phyloP scores from a whole-genome alignment of 2,797 vertebrate genomes.

The Arctocebus calabarensis region DNA sequence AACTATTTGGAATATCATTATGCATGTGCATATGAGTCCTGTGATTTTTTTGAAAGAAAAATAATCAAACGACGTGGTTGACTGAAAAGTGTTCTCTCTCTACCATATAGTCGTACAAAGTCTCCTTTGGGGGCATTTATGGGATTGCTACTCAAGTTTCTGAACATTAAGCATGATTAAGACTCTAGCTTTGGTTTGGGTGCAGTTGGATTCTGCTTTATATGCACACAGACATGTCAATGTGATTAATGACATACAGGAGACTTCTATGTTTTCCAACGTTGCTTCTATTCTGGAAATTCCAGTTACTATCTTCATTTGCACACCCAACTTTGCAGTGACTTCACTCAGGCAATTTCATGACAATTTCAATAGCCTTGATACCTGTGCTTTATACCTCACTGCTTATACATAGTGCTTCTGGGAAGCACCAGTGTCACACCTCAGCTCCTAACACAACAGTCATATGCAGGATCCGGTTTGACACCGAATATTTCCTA shows the following conservation, averaged over 20 bases:
- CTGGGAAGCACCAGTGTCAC: conserved; percentile 59
- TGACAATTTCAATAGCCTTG: conserved; percentile 46
- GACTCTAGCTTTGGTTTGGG: background rate
- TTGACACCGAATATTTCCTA: conserved; percentile 52
- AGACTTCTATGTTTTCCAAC: conserved; percentile 12
- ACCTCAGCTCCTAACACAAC: conserved; percentile 10
- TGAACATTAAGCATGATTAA: background rate
- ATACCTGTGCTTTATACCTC: conserved; percentile 42
- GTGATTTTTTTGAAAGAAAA: conserved; percentile 26
- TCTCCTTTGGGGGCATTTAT: background rate
- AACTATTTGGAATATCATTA: conserved; percentile 2
- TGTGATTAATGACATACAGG: conserved; percentile 30
- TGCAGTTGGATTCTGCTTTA: background rate
- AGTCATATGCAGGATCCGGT: conserved; percentile 19
- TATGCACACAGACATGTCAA: background rate
- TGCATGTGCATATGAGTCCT: background rate
- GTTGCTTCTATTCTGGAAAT: conserved; percentile 18
- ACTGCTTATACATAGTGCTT: background rate
- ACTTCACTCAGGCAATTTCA: background rate
- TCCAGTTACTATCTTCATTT: background rate
- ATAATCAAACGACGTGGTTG: background rate
- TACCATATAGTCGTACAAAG: background rate
- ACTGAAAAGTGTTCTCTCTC: conserved; percentile 12
- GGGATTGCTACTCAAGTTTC: background rate
- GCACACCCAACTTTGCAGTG: background rate